A percentile compares a stretch with the other conserved stretches of the same genome.
phyloP scores from a whole-genome alignment of 2,113 vertebrate genomes.

The Toxotes jaculatrix region DNA sequence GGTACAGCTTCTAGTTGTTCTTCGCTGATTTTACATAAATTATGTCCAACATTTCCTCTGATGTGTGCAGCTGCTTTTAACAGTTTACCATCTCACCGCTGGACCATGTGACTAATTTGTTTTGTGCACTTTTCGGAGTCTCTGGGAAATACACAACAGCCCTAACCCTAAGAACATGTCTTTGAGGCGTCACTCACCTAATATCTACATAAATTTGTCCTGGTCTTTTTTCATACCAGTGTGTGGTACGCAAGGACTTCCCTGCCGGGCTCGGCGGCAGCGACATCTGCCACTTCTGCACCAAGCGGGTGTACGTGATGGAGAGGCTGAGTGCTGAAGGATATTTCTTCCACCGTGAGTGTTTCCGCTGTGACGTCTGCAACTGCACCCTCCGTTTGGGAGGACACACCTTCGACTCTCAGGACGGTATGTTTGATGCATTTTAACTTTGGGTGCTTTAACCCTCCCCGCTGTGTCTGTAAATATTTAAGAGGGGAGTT shows the following conservation, averaged over 20 bases:
- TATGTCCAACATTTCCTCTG: not conserved
- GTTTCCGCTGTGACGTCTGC: constrained; percentile 93
- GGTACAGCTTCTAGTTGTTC: not conserved
- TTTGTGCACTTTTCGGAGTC: not conserved
- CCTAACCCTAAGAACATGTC: accelerated
- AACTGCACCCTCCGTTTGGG: constrained; percentile 89
- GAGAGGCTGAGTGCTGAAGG: constrained; percentile 95
- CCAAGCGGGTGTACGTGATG: constrained; percentile 95
- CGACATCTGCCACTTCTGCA: constrained; percentile 93
- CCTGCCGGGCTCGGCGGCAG: constrained; percentile 89
- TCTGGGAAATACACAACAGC: not conserved
- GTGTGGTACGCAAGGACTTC: constrained; percentile 84
- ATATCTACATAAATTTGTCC: not conserved
- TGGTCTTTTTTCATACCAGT: constrained; percentile 76
- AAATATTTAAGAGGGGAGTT: not conserved
- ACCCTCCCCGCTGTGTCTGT: not conserved
- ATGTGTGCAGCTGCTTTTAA: not conserved
- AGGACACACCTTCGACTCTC: constrained; percentile 88
- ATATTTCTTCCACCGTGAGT: constrained; percentile 95
- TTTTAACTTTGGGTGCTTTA: not conserved
- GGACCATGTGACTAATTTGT: not conserved
- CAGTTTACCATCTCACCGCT: not conserved
- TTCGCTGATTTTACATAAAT: not conserved
- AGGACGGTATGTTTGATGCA: constrained; percentile 69
- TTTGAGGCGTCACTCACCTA: not conserved